A percentile compares a stretch with the other conserved stretches of the same genome.
Evolutionary conservation across 2,888 invertebrate genomes (phyloP).

Genomic region (Chloroclysta siterata): DNA sequence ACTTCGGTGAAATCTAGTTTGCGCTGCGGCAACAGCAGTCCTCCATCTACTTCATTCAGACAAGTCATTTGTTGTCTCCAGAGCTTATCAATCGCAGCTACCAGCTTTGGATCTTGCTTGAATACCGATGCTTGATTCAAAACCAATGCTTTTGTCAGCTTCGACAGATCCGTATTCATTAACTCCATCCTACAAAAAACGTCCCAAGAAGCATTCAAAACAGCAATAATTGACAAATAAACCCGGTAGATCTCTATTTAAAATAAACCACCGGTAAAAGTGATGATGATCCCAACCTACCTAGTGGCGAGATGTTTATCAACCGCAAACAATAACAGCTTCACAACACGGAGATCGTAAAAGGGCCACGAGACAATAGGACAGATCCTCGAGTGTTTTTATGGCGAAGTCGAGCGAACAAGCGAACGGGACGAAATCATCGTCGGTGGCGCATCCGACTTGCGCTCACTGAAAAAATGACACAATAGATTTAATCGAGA

Average conservation of each 20-base stretch:
- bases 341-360: conserved; percentile 82
- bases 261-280: conserved; percentile 75
- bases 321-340: conserved; percentile 84
- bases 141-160: conserved; percentile 58
- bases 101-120: conserved; percentile 70
- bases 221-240: conserved; percentile 74
- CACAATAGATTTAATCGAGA: conserved; percentile 84
- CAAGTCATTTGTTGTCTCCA: conserved; percentile 47
- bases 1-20: conserved; percentile 72
- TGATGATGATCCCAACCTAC: conserved; percentile 82
- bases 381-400: conserved; percentile 79
- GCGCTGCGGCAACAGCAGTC: conserved; percentile 63
- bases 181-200: conserved; percentile 70
- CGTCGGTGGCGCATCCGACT: conserved; percentile 84
- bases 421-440: conserved; percentile 79
- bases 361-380: conserved; percentile 81
- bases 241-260: conserved; percentile 68
- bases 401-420: conserved; percentile 77
- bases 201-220: conserved; percentile 59
- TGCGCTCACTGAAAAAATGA: conserved; percentile 78
- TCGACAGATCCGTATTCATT: conserved; percentile 67
- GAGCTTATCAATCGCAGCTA: conserved; percentile 70
- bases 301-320: conserved; percentile 84
- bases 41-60: conserved; percentile 35
- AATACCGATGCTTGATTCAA: conserved; percentile 54